These are phyloP conservation scores for Marisa cornuarietis DNA, from an alignment of 1,140 invertebrate species.

Conservation along the genomic window DNA sequence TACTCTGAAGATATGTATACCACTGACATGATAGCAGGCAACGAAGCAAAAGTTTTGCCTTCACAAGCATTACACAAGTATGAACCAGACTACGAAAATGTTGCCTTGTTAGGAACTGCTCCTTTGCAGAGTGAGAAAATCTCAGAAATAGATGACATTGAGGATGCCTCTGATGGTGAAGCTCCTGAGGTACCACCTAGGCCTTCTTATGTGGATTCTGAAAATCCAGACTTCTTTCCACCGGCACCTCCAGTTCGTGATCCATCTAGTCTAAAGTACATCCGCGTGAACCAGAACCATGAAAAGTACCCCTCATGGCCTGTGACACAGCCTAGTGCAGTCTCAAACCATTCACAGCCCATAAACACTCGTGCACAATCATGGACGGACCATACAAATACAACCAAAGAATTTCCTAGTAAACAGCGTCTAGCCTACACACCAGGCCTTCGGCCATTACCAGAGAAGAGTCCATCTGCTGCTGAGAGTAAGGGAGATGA, in stretches of 20 bases:
- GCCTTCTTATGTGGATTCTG: slow-evolving; percentile 31
- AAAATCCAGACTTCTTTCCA: not conserved
- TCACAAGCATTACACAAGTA: slow-evolving; percentile 38
- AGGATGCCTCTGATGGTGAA: slow-evolving; percentile 32
- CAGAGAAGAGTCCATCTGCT: slow-evolving; percentile 45
- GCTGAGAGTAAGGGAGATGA: slow-evolving; percentile 47
- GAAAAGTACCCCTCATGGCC: slow-evolving; percentile 86
- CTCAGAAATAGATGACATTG: slow-evolving; percentile 40
- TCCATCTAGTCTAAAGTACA: slow-evolving; percentile 76
- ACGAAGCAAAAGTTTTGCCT: slow-evolving; percentile 23
- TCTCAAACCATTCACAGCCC: slow-evolving; percentile 32
- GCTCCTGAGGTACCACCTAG: slow-evolving; percentile 19
- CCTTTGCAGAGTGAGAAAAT: slow-evolving; percentile 39
- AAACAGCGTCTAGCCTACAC: slow-evolving; percentile 35
- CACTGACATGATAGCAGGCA: slow-evolving; percentile 25
- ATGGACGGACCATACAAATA: slow-evolving; percentile 42
- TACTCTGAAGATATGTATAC: slow-evolving; percentile 37
- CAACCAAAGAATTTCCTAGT: slow-evolving; percentile 38
- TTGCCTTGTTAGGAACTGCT: slow-evolving; percentile 20
- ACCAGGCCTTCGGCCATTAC: slow-evolving; percentile 40
- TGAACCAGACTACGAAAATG: slow-evolving; percentile 41
- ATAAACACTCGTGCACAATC: slow-evolving; percentile 44
- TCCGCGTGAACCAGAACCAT: slow-evolving; percentile 73
- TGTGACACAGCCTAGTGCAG: slow-evolving; percentile 53
- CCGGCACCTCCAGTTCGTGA: slow-evolving; percentile 72